phyloP scores from a whole-genome alignment of 2,113 vertebrate species.

The Galemys pyrenaicus region DNA sequence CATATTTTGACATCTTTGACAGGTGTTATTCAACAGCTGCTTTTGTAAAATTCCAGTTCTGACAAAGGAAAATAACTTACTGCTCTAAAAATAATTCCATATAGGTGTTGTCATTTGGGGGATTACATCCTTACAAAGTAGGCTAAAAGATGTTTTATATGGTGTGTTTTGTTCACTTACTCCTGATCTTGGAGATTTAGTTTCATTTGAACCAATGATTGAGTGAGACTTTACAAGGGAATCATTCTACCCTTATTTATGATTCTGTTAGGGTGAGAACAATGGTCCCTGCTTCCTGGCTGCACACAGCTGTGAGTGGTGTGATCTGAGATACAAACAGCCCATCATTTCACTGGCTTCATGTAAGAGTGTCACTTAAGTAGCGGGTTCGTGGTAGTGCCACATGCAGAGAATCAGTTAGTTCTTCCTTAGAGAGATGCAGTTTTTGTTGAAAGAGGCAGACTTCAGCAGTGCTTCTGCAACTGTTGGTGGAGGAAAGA shows the following conservation, averaged over 20 bases:
- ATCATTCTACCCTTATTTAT: slow-evolving; percentile 37
- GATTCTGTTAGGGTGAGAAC: neutral
- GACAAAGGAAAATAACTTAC: slow-evolving; percentile 58
- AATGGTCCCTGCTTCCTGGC: neutral
- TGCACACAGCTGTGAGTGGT: neutral
- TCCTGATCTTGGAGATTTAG: neutral
- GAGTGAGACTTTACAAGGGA: slow-evolving; percentile 34
- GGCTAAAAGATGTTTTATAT: slow-evolving; percentile 18
- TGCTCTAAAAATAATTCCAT: slow-evolving; percentile 57
- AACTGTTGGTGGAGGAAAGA: neutral
- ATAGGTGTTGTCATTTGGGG: neutral
- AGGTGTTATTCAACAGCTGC: slow-evolving; percentile 66
- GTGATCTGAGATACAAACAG: slow-evolving; percentile 24
- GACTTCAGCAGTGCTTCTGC: slow-evolving; percentile 20
- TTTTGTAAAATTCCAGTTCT: slow-evolving; percentile 46
- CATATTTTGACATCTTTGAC: slow-evolving; percentile 68
- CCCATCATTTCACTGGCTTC: neutral
- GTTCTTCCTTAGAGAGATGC: slow-evolving; percentile 52
- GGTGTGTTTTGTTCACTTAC: neutral
- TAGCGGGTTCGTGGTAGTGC: slow-evolving; percentile 58
- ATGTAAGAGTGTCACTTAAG: neutral
- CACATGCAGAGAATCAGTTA: slow-evolving; percentile 42
- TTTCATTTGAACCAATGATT: slow-evolving; percentile 13
- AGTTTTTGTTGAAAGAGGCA: slow-evolving; percentile 40
- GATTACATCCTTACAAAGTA: slow-evolving; percentile 26